Percentiles rank a stretch among this genome's conserved stretches.
Evolutionary conservation across 2,888 invertebrate genomes (phyloP).

Genomic region (Eupithecia centaureata): DNA sequence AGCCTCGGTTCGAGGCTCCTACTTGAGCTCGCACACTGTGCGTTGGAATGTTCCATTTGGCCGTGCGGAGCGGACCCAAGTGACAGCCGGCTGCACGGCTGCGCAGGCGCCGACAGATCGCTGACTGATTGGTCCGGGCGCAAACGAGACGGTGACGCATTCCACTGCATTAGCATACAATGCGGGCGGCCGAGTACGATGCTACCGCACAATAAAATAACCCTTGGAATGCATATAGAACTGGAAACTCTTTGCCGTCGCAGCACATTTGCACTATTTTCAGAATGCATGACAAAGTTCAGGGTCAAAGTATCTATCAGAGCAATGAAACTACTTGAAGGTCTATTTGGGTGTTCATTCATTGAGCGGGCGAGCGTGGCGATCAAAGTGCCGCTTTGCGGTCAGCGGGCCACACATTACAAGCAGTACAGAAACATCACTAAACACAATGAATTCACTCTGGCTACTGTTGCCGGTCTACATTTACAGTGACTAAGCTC

Average conservation of each 20-base stretch:
- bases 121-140: constrained; percentile 20
- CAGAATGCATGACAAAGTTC: not conserved
- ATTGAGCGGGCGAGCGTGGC: constrained; percentile 15
- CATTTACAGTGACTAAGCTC: not conserved
- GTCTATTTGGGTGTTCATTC: constrained; percentile 26
- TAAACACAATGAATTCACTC: not conserved
- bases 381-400: constrained; percentile 26
- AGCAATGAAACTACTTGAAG: not conserved
- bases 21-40: not conserved
- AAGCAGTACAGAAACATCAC: constrained; percentile 1
- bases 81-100: too few relatives aligned
- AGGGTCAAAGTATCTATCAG: not conserved
- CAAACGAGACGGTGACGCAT: constrained; percentile 41
- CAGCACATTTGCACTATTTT: not conserved
- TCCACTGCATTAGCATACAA: constrained; percentile 61
- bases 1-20: not conserved
- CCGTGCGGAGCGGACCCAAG: not conserved
- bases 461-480: not conserved
- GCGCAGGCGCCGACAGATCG: constrained; percentile 15
- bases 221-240: not conserved
- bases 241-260: not conserved
- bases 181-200: constrained; percentile 43
- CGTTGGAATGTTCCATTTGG: not conserved
- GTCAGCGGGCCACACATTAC: not conserved
- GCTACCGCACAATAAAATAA: not conserved